phyloP scores from a whole-genome alignment of 2,888 invertebrate genomes.

The Monoplex corrugatus region DNA sequence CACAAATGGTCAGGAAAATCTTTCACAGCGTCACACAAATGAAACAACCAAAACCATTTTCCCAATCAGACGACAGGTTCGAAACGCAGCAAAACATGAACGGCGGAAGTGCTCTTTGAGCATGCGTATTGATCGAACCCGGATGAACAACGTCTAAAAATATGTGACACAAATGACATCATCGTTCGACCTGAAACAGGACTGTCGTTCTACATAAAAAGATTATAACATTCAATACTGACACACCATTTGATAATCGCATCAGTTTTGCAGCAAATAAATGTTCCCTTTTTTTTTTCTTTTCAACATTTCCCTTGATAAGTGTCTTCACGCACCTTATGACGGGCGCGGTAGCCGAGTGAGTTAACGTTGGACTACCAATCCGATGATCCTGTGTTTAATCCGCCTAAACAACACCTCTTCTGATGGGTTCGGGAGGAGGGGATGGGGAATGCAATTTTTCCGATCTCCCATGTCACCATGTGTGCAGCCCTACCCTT shows the following conservation, averaged over 20 bases:
- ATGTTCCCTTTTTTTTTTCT: neutral
- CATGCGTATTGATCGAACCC: conserved; percentile 59
- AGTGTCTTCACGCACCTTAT: neutral
- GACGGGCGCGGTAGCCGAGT: too few species aligned
- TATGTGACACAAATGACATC: conserved; percentile 60
- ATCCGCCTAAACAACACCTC: too few species aligned
- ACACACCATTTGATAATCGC: neutral
- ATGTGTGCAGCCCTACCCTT: too few species aligned
- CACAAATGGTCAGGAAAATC: conserved; percentile 25
- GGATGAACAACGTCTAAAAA: conserved; percentile 59
- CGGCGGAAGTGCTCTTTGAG: conserved; percentile 57
- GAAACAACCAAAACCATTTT: conserved; percentile 40
- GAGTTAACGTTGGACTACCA: too few species aligned
- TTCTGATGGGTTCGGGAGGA: too few species aligned
- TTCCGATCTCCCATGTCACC: too few species aligned
- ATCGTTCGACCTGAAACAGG: conserved; percentile 14
- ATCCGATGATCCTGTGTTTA: too few species aligned
- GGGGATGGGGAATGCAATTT: too few species aligned
- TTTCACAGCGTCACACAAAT: conserved; percentile 26
- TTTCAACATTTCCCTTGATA: too few species aligned
- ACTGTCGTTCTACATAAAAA: neutral
- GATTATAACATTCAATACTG: neutral
- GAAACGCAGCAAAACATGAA: conserved; percentile 61
- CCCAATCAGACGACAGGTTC: conserved; percentile 47
- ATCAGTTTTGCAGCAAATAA: neutral